These are phyloP conservation scores for Agrypnia vestita DNA, from an alignment of 1,140 invertebrate genomes.

Conservation along the genomic window DNA sequence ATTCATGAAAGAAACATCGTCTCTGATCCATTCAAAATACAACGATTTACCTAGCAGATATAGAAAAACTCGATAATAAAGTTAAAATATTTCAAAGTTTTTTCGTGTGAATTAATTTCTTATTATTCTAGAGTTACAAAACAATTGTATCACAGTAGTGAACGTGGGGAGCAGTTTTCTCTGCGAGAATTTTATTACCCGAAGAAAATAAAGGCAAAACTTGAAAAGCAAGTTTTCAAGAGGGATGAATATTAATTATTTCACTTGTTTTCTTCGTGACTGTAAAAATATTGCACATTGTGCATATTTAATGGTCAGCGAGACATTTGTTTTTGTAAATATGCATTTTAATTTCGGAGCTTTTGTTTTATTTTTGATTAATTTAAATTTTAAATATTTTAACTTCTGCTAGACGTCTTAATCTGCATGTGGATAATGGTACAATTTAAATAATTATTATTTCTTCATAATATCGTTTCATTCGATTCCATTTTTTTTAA, in stretches of 20 bases:
- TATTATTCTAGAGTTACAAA: not conserved
- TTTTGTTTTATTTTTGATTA: no score
- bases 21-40: not conserved
- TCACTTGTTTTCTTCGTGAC: slow-evolving; percentile 3
- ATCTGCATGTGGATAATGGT: no score
- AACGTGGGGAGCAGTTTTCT: not conserved
- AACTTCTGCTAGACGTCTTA: no score
- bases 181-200: slow-evolving; percentile 6
- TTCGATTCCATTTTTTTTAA: no score
- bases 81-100: not conserved
- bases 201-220: slow-evolving; percentile 15
- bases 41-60: not conserved
- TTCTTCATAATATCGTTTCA: no score
- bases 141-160: not conserved
- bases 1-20: no score
- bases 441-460: no score
- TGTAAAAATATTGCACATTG: not conserved
- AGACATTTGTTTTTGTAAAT: no score
- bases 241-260: slow-evolving; percentile 31
- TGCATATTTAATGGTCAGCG: no score
- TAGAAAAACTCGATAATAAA: not conserved
- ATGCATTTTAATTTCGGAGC: no score
- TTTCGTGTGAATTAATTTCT: not conserved
- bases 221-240: slow-evolving; percentile 10
- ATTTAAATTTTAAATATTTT: no score